Conservation (phyloP, 2,797 vertebrate genomes). For the Phataginus tricuspis region DNA sequence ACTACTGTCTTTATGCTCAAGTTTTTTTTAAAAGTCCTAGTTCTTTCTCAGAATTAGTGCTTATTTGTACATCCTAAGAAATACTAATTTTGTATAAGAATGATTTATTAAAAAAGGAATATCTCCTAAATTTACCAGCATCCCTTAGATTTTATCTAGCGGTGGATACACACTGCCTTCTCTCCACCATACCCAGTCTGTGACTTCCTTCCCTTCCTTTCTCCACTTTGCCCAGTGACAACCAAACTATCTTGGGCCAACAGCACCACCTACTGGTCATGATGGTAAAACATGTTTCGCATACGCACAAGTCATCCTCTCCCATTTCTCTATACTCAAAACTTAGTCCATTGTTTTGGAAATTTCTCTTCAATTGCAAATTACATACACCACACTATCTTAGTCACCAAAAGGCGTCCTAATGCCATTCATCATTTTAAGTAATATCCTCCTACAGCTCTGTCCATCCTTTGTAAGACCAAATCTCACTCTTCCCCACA, state of each 20-base stretch:
- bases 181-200: background rate
- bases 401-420: background rate
- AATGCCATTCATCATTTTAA: background rate
- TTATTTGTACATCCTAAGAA: background rate
- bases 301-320: background rate
- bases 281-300: background rate
- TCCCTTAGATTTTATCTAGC: background rate
- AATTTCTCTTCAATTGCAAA: conserved; percentile 7
- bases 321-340: background rate
- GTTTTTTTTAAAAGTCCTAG: background rate
- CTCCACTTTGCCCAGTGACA: background rate
- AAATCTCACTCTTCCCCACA: background rate
- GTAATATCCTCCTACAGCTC: background rate
- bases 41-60: conserved; percentile 29
- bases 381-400: background rate
- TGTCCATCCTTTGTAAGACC: background rate
- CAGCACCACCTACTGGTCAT: conserved; percentile 61
- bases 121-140: background rate
- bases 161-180: background rate
- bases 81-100: background rate
- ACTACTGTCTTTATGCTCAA: background rate
- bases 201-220: background rate
- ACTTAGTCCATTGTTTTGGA: background rate
- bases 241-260: conserved; percentile 68
- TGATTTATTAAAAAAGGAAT: background rate